Evolutionary conservation across 2,113 vertebrate species (phyloP), one percentile per base, ranked within the genome.

Genomic region (Saimiri boliviensis): DNA sequence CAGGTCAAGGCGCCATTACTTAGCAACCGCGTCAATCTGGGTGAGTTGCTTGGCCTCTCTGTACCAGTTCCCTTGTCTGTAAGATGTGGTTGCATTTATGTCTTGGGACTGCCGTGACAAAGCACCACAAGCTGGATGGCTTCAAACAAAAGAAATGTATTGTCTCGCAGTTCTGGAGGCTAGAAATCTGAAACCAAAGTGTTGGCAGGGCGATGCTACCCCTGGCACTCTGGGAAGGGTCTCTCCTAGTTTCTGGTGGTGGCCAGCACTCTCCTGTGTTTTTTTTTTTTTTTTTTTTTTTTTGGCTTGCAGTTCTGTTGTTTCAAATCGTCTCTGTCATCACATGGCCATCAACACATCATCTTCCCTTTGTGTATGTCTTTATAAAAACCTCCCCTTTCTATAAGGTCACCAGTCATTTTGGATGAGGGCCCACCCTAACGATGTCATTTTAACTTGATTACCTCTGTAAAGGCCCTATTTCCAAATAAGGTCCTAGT

Each of bases 151-250:
- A 32, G 8, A 49, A 70, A 35, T 17, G 2, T 8, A 56, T 30
- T 21, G 35, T 45, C n/a, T 70, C 37, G 25, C 13, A 0, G 21
- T 30, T 84, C 76, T 76, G 13, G 37, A 82, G 58, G 21, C 58
- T 23, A 4, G 66, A 63, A 54, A 37, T 88, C 32, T 3, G 4
- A 89, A 40, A 14, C 11, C 20, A 47, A 82, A 73, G 45, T 37
- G 8, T 23, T 40, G 27, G 6, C 42, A 63, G 54, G 35, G 35
- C 3, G 4, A 1, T 3, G 3, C 11, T 37, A 1, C 27, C 63
- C 84, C 56, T 21, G 70, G 56, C 47, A 45, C 32, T 76, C 30
- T 47, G 13, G 12, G 6, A 4, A 17, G 56, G 20, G 13, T 35
- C 14, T 13, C 52, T 27, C 23, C 47, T 27, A 1, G 8, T 42